Evolutionary conservation across 2,888 invertebrate species (phyloP).

Genomic region (Orthonevra nobilis): DNA sequence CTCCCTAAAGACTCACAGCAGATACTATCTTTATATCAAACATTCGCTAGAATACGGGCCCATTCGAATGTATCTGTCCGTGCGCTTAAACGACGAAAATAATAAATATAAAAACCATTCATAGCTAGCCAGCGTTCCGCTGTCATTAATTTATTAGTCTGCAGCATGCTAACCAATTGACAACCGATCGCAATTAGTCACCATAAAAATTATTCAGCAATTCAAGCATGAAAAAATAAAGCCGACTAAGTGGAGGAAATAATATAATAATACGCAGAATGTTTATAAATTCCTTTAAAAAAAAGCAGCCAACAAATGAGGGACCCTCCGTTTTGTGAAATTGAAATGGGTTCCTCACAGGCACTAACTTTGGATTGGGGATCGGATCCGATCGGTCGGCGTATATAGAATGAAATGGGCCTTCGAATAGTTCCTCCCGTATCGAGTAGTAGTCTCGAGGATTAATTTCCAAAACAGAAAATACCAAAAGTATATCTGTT

Average conservation of each 20-base stretch:
- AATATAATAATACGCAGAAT: constrained; percentile 57
- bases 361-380: too few species aligned
- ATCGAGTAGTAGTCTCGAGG: constrained; percentile 33
- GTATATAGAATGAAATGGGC: too few species aligned
- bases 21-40: constrained; percentile 49
- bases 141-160: constrained; percentile 78
- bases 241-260: constrained; percentile 48
- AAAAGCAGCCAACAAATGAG: constrained; percentile 17
- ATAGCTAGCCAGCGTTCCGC: constrained; percentile 57
- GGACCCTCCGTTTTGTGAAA: constrained; percentile 52
- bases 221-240: constrained; percentile 65
- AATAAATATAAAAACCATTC: constrained; percentile 67
- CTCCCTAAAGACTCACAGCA: constrained; percentile 21
- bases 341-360: constrained; percentile 51
- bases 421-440: constrained; percentile 19
- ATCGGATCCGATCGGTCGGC: too few species aligned
- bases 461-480: constrained; percentile 69
- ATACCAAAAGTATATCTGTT: constrained; percentile 55
- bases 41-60: constrained; percentile 63
- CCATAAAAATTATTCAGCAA: constrained; percentile 74
- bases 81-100: constrained; percentile 30
- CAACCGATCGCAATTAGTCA: constrained; percentile 78
- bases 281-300: constrained; percentile 40
- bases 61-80: constrained; percentile 24
- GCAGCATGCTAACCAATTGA: constrained; percentile 80